Evolutionary conservation across 2,888 invertebrate species (phyloP), one percentile per base, ranked within the genome.

Genomic region (Mythimna lalbum): DNA sequence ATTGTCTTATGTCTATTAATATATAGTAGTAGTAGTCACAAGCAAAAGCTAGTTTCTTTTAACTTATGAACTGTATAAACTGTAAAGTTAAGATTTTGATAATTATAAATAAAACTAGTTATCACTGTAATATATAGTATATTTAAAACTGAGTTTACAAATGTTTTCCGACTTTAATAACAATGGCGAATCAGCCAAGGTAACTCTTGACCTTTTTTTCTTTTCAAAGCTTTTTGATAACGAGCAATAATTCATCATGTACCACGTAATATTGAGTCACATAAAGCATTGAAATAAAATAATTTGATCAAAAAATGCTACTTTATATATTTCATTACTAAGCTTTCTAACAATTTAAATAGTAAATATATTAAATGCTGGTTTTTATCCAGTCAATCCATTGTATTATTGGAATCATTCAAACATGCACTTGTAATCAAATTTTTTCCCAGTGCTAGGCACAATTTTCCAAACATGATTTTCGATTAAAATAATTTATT

Each of bases 131-230:
- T 92, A 94, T 91, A 95, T 94, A 94, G 90, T 96, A 95, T 95
- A 95, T 95, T 96, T 93, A 92, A 95, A 95, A 94, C 92, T 94
- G 94, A 94, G 93, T 96, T 85, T 96, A 96, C 95, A 96, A 95
- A 95, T 93, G 90, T 94, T 92, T 87, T 90, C 88, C 80, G 90
- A 93, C 90, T 93, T 93, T 87, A 91, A 91, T 91, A 94, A 94
- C 92, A 92, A 90, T 90, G 92, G 92, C 92, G 89, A 91, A 89
- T 90, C 85, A 90, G 92, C 92, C 92, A 90, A 88, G 90, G 90
- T 91, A 93, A 91, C 91, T 91, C 90, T 90, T 82, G 85, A 91
- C 90, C 85, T 89, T 86, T 87, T 86, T 87, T 89, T 89, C 88
- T 91, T 86, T 87, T 88, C 87, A 74, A 93, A 92, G 91, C 91